Evolutionary conservation across 1,140 invertebrate species (phyloP).

Genomic region (Drosophila lacteicornis): DNA sequence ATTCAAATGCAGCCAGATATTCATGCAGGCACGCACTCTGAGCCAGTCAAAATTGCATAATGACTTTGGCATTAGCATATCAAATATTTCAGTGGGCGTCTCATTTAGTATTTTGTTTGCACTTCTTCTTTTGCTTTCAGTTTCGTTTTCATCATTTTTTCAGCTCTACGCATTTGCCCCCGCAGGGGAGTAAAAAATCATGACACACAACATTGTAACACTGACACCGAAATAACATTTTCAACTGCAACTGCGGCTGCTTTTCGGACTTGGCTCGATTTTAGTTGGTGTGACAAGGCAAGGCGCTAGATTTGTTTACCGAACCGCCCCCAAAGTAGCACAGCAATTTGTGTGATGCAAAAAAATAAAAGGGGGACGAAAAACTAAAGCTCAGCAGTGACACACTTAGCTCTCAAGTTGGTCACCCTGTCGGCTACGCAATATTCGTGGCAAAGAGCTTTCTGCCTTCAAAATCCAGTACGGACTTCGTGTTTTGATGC

Average conservation of each 20-base stretch:
- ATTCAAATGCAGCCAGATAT: conserved; percentile 8
- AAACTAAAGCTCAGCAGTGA: conserved; percentile 30
- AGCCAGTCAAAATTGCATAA: conserved; percentile 43
- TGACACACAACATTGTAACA: conserved; percentile 70
- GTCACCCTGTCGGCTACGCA: conserved; percentile 64
- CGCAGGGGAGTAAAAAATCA: conserved; percentile 37
- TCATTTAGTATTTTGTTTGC: conserved; percentile 24
- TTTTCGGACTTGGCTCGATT: conserved; percentile 56
- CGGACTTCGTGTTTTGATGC: conserved; percentile 26
- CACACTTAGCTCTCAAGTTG: conserved; percentile 47
- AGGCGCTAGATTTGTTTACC: conserved; percentile 74
- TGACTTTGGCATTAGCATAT: conserved; percentile 60
- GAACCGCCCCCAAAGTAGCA: conserved; percentile 52
- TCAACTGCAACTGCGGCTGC: conserved; percentile 23
- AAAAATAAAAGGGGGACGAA: background rate
- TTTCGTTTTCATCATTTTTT: conserved; percentile 3
- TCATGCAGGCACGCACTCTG: conserved; percentile 29
- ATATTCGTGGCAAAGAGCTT: conserved; percentile 35
- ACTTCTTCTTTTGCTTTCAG: conserved; percentile 9
- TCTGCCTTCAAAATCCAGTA: conserved; percentile 6
- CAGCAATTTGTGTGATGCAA: conserved; percentile 46
- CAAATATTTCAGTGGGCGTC: conserved; percentile 51
- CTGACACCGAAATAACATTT: conserved; percentile 70
- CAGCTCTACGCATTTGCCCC: conserved; percentile 44
- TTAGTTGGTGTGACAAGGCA: conserved; percentile 73